Conservation (phyloP, 2,113 vertebrate genomes). For the Zapornia atra region DNA sequence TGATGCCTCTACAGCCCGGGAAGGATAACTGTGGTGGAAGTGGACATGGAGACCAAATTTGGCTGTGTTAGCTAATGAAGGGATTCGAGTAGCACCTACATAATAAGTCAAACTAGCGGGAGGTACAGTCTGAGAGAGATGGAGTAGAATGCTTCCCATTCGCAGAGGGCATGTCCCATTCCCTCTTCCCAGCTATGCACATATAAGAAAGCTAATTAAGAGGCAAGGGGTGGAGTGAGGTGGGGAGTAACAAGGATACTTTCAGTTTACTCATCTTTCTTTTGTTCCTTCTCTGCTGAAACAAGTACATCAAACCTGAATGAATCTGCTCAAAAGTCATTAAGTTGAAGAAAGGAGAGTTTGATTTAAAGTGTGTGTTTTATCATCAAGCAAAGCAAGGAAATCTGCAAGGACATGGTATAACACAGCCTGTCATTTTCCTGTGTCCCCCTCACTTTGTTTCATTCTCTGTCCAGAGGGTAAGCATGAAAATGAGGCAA, state of each 20-base stretch:
- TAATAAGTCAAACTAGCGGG: background rate
- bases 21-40: background rate
- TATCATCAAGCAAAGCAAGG: background rate
- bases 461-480: conserved; percentile 4
- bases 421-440: background rate
- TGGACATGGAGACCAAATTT: background rate
- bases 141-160: background rate
- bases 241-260: background rate
- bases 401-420: background rate
- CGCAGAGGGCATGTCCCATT: background rate
- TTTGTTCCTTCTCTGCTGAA: background rate
- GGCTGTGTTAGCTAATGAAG: background rate
- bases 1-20: background rate
- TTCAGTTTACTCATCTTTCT: background rate
- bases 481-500: conserved; percentile 21
- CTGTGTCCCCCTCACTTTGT: background rate
- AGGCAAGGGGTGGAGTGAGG: background rate
- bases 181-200: background rate
- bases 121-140: background rate
- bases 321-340: background rate
- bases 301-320: background rate
- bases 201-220: background rate
- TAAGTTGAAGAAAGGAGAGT: background rate
- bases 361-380: background rate
- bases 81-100: background rate